Evolutionary conservation across 2,888 invertebrate species (phyloP).

Genomic region (Cantharis rustica): DNA sequence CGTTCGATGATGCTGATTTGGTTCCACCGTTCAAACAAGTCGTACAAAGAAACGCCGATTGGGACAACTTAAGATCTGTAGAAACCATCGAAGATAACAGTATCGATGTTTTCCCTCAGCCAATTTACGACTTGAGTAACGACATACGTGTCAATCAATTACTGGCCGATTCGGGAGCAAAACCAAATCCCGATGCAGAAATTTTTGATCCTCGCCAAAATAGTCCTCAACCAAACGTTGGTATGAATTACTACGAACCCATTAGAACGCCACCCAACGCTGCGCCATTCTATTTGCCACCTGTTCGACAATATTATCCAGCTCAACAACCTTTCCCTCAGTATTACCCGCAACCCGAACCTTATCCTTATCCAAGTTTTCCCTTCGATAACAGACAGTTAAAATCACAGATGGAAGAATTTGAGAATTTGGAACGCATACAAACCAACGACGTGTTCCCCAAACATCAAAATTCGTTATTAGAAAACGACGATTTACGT

Average conservation of each 20-base stretch:
- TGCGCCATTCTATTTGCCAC: constrained; percentile 5
- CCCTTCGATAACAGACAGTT: not conserved
- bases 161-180: constrained; percentile 37
- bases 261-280: not conserved
- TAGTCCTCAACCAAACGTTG: not conserved
- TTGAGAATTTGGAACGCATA: not conserved
- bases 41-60: constrained; percentile 8
- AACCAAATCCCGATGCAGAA: constrained; percentile 49
- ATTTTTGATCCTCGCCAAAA: constrained; percentile 33
- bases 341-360: not conserved
- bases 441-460: not conserved
- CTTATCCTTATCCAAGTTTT: not conserved
- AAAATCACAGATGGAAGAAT: not conserved
- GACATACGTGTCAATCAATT: constrained; percentile 38
- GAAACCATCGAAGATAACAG: constrained; percentile 30
- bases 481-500: not conserved
- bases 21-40: constrained; percentile 1
- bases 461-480: not conserved
- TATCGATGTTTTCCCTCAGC: constrained; percentile 13
- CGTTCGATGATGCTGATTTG: constrained; percentile 41
- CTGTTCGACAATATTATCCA: not conserved
- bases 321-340: not conserved
- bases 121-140: constrained; percentile 32
- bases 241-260: not conserved
- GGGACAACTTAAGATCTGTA: constrained; percentile 18